Evolutionary conservation across 2,113 vertebrate genomes (phyloP).

Genomic region (Thunnus maccoyii): DNA sequence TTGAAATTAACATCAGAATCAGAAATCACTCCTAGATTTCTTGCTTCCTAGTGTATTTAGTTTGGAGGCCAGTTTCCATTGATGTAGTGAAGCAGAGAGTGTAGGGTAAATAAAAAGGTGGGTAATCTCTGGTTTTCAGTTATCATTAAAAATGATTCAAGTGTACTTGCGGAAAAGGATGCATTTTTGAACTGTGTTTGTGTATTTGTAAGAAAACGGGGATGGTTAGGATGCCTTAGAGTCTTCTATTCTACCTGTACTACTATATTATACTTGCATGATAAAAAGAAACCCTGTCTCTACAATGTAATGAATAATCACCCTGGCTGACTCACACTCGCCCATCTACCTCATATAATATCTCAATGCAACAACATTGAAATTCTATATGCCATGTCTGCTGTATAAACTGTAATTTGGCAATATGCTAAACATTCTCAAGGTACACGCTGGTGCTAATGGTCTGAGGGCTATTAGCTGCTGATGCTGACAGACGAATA

Average conservation of each 20-base stretch:
- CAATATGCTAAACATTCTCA: conserved; percentile 13
- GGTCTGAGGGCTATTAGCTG: not conserved
- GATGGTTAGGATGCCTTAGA: too few relatives aligned
- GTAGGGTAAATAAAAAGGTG: not conserved
- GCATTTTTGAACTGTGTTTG: not conserved
- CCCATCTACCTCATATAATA: conserved; percentile 24
- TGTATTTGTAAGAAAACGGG: too few relatives aligned
- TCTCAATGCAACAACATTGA: conserved; percentile 7
- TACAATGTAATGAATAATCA: conserved; percentile 23
- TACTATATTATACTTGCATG: conserved; percentile 7
- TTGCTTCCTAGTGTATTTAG: too few relatives aligned
- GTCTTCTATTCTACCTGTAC: not conserved
- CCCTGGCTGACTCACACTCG: not conserved
- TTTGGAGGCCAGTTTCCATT: too few relatives aligned
- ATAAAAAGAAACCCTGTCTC: not conserved
- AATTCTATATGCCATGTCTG: conserved; percentile 4
- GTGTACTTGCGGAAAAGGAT: not conserved
- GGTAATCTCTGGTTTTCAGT: not conserved
- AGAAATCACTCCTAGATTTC: too few relatives aligned
- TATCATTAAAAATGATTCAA: not conserved
- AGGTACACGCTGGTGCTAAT: not conserved
- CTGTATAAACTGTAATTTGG: conserved; percentile 32
- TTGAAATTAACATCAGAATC: too few relatives aligned
- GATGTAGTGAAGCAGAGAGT: not conserved
- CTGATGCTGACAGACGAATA: conserved; percentile 4